These are phyloP conservation scores for Ceratosolen fusciceps DNA, from an alignment of 1,140 invertebrate species.

Conservation along the genomic window DNA sequence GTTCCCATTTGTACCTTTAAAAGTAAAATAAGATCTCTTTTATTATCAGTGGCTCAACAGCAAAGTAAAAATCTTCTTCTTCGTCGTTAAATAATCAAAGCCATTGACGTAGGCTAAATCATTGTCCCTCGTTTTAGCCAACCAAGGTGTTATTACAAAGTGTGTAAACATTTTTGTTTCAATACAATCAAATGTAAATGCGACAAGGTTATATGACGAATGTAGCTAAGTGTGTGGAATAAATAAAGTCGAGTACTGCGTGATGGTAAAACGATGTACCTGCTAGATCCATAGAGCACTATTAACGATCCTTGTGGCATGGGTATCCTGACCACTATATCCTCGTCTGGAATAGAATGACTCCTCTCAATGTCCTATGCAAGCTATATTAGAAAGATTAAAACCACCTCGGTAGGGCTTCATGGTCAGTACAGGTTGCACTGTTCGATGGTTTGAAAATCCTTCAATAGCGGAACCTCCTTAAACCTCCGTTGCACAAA, in stretches of 20 bases:
- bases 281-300: slow-evolving; percentile 89
- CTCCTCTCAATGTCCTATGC: slow-evolving; percentile 63
- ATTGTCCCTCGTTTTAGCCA: too few relatives aligned
- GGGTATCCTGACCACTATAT: slow-evolving; percentile 83
- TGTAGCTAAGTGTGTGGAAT: not conserved
- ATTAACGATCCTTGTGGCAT: slow-evolving; percentile 89
- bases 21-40: not conserved
- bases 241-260: too few relatives aligned
- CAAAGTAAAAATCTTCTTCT: too few relatives aligned
- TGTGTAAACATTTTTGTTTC: too few relatives aligned
- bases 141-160: too few relatives aligned
- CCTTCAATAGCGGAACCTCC: slow-evolving; percentile 75
- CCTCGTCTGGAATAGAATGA: slow-evolving; percentile 54
- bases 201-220: not conserved
- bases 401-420: slow-evolving; percentile 74
- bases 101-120: too few relatives aligned
- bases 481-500: slow-evolving; percentile 87
- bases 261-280: too few relatives aligned
- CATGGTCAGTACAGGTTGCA: slow-evolving; percentile 94
- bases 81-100: too few relatives aligned
- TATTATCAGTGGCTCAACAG: too few relatives aligned
- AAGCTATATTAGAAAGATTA: slow-evolving; percentile 80
- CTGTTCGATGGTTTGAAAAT: slow-evolving; percentile 94
- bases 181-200: too few relatives aligned
- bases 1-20: slow-evolving; percentile 86